Conservation (phyloP, 37 sponge, comb jelly and placozoan species). For the Haliclona indistincta region DNA sequence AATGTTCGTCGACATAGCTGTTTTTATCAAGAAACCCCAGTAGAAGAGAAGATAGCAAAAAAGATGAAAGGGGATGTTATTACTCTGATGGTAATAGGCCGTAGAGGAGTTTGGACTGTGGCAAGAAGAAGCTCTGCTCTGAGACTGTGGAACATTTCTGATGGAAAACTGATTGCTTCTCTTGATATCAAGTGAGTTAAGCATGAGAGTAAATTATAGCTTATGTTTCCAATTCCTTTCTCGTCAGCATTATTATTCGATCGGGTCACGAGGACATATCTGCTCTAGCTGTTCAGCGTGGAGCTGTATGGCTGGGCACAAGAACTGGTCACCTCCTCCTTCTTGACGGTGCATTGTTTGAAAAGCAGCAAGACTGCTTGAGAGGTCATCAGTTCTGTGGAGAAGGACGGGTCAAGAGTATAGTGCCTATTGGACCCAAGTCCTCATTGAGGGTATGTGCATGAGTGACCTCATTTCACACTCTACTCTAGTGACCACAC, state of each 20-base stretch:
- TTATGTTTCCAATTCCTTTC: neutral
- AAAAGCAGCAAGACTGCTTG: constrained; percentile 21
- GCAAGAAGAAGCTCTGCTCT: constrained; percentile 64
- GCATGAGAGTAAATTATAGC: neutral
- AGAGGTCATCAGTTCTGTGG: constrained; percentile 71
- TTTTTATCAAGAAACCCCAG: neutral
- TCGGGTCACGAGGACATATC: constrained; percentile 61
- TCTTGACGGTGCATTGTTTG: constrained; percentile 53
- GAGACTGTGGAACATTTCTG: constrained; percentile 61
- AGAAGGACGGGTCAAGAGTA: constrained; percentile 57
- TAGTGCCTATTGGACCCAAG: constrained; percentile 49
- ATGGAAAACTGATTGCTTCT: constrained; percentile 30
- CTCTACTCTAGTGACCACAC: neutral
- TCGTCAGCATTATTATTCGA: constrained; percentile 6
- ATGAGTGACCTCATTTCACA: neutral
- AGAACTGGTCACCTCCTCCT: constrained; percentile 63
- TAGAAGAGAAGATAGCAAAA: neutral
- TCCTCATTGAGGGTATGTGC: neutral
- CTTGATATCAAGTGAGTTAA: constrained; percentile 59
- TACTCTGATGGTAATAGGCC: constrained; percentile 36
- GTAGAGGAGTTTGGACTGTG: constrained; percentile 74
- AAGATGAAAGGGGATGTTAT: constrained; percentile 53
- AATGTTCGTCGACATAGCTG: constrained; percentile 4
- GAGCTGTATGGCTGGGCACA: constrained; percentile 76
- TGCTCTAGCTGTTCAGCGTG: constrained; percentile 63